phyloP scores from a whole-genome alignment of 2,797 vertebrate species.

The Cuniculus paca region DNA sequence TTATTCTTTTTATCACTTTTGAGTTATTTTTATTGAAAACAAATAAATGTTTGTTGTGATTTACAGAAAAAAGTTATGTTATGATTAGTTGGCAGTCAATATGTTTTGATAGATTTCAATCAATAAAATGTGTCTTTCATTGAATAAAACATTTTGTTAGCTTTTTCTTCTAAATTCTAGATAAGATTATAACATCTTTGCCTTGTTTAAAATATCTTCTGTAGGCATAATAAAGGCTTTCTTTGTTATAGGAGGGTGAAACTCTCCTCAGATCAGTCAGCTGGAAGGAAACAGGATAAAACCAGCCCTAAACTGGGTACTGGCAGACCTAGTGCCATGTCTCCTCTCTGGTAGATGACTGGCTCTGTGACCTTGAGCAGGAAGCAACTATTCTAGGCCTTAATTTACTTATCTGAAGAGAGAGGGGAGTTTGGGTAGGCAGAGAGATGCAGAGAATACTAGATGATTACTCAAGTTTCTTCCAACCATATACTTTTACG shows the following conservation, averaged over 20 bases:
- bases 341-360: background rate
- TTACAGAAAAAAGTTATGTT: background rate
- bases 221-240: background rate
- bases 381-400: background rate
- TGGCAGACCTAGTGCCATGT: background rate
- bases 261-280: background rate
- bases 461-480: background rate
- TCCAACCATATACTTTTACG: background rate
- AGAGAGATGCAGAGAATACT: background rate
- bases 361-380: background rate
- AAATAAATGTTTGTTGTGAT: background rate
- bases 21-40: slow-evolving; percentile 9
- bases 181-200: background rate
- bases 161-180: slow-evolving; percentile 20
- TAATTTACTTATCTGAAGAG: background rate
- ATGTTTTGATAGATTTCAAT: background rate
- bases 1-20: background rate
- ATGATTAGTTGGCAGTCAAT: background rate
- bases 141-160: background rate
- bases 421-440: background rate
- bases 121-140: background rate
- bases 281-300: background rate
- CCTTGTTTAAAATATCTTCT: background rate
- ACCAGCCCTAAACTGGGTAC: background rate
- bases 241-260: background rate